phyloP scores from a whole-genome alignment of 2,888 invertebrate species.

The Nymphalis polychloros region DNA sequence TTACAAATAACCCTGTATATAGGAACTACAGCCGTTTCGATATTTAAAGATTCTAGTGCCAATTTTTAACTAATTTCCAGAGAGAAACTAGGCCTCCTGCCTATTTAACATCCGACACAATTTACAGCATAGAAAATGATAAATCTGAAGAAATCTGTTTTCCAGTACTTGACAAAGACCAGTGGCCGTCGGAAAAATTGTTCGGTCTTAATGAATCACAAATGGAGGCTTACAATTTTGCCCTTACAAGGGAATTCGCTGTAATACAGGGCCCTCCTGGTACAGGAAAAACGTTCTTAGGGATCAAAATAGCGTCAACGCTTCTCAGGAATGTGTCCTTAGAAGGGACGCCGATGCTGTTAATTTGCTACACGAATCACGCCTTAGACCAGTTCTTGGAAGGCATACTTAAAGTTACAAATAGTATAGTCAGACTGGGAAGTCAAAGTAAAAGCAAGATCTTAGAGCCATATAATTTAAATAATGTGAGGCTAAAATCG shows the following conservation, averaged over 20 bases:
- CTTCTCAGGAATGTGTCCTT: conserved; percentile 83
- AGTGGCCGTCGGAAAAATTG: conserved; percentile 72
- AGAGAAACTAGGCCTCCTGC: conserved; percentile 56
- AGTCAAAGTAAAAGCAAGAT: conserved; percentile 84
- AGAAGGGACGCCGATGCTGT: conserved; percentile 85
- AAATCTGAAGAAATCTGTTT: conserved; percentile 57
- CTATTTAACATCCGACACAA: conserved; percentile 66
- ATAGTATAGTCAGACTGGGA: conserved; percentile 85
- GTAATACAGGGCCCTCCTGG: conserved; percentile 94
- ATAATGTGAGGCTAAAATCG: conserved; percentile 58
- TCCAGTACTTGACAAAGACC: conserved; percentile 55
- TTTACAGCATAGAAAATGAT: conserved; percentile 51
- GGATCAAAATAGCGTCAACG: conserved; percentile 86
- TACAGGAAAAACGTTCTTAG: conserved; percentile 92
- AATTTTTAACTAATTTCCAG: conserved; percentile 46
- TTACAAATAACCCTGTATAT: no score
- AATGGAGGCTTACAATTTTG: conserved; percentile 84
- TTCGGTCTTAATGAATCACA: conserved; percentile 85
- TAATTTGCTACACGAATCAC: conserved; percentile 93
- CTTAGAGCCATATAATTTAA: conserved; percentile 78
- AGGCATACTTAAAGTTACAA: conserved; percentile 82
- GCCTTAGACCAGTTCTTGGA: conserved; percentile 93
- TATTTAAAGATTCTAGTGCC: no score
- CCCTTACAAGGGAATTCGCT: conserved; percentile 86
- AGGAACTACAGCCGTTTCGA: no score